Conservation (phyloP, 2,797 vertebrate genomes). For the Alcedo quadribrachys region DNA sequence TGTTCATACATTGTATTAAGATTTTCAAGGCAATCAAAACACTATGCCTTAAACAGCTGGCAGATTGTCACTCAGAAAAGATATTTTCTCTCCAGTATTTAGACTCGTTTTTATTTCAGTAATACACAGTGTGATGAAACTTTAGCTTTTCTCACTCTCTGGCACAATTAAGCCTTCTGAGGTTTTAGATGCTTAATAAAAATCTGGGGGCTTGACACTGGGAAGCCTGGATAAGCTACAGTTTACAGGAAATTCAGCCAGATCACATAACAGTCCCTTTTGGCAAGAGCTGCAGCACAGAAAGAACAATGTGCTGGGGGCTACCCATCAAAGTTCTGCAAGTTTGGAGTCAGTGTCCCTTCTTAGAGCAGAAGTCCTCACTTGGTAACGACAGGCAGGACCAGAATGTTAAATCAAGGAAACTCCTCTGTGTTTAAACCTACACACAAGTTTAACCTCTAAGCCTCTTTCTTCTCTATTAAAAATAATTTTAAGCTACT, state of each 20-base stretch:
- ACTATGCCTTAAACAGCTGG: fast-evolving
- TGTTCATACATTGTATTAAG: background rate
- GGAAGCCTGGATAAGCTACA: background rate
- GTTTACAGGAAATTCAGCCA: background rate
- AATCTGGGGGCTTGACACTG: background rate
- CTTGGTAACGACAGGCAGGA: background rate
- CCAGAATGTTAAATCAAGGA: background rate
- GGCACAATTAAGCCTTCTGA: background rate
- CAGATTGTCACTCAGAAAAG: background rate
- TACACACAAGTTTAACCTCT: background rate
- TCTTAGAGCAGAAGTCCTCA: background rate
- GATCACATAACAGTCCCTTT: background rate
- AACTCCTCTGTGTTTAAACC: background rate
- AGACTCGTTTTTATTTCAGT: background rate
- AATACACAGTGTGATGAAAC: fast-evolving
- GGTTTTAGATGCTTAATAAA: background rate
- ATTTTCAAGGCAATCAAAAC: background rate
- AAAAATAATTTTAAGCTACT: background rate
- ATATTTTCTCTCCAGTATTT: background rate
- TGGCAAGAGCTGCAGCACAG: background rate
- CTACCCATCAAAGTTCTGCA: background rate
- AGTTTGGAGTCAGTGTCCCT: background rate
- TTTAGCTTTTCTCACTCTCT: background rate
- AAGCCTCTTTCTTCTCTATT: background rate
- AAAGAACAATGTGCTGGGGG: background rate